Base-by-base conservation (phyloP, 2,113 vertebrate genomes). In the Edolisoma coerulescens region DNA sequence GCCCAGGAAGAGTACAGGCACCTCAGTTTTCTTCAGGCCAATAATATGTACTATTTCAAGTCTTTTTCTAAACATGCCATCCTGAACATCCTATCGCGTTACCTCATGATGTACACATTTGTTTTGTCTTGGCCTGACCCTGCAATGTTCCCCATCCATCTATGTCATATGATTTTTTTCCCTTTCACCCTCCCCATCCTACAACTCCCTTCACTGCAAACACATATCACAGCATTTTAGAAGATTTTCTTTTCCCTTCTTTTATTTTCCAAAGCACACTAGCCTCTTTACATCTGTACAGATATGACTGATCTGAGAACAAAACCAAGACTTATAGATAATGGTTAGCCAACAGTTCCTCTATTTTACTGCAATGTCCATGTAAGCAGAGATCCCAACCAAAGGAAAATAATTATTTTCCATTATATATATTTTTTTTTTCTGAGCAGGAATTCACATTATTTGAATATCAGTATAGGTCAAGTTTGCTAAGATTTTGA, bases 141-240 rank as follows among this genome's bases (percentile, higher is more conserved):
- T 59, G n/a, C 24, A n/a, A 5, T 18, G 3, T 45, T 30, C 12
- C 7, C 8, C 10, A 49, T 17, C 12, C 26, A 28, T 35, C 47
- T 26, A 27, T 0, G 1, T 56, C 13, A 47, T 2, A 8, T 0
- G 1, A 28, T 64, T 68, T 47, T 68, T 47, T 50, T 60, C 19
- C 9, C 61, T 53, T 67, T 68, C 21, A 78, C 4, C 6, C 15
- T 64, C 9, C 7, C 6, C 30, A 56, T 64, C 18, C 56, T n/a
- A 47, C 28, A 57, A 9, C 17, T 82, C 13, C 7, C 53, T 87
- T 45, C 35, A 16, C 22, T 35, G 11, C 20, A 77, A 92, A 41
- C 11, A 47, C 2, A 6, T 60, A 64, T 13, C 3, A 59, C 3
- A 68, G 23, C 4, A 44, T 54, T 83, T 83, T 26, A 23, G 28